phyloP scores from a whole-genome alignment of 1,140 invertebrate genomes.

The Orchesella cincta region DNA sequence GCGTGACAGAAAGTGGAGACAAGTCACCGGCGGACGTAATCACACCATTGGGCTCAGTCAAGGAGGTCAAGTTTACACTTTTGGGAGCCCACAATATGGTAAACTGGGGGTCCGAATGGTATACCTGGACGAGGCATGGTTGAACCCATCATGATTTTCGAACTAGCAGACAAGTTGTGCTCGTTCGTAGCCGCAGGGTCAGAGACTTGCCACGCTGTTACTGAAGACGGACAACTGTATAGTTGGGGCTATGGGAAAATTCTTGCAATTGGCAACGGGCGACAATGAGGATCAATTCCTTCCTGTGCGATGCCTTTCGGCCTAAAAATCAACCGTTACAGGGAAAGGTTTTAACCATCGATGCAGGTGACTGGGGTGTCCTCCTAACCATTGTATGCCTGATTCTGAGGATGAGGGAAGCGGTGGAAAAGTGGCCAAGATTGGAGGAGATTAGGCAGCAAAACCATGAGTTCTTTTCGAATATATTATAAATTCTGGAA shows the following conservation, averaged over 20 bases:
- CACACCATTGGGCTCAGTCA: slow-evolving; percentile 77
- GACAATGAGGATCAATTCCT: slow-evolving; percentile 69
- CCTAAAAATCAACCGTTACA: too few species aligned
- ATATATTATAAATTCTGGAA: too few species aligned
- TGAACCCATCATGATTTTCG: slow-evolving; percentile 66
- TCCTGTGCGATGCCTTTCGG: slow-evolving; percentile 70
- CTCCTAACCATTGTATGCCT: too few species aligned
- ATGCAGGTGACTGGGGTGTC: too few species aligned
- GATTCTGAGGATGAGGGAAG: too few species aligned
- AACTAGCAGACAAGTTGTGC: slow-evolving; percentile 66
- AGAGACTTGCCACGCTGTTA: slow-evolving; percentile 81
- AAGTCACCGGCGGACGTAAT: slow-evolving; percentile 75
- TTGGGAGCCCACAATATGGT: slow-evolving; percentile 87
- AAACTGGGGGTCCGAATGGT: slow-evolving; percentile 76
- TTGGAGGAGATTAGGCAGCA: too few species aligned
- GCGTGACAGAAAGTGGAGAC: slow-evolving; percentile 60
- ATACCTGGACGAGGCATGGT: slow-evolving; percentile 64
- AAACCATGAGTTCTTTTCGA: too few species aligned
- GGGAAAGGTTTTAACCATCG: too few species aligned
- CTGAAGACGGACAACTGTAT: slow-evolving; percentile 74
- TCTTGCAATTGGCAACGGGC: slow-evolving; percentile 79
- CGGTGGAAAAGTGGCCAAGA: too few species aligned
- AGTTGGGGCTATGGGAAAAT: slow-evolving; percentile 91
- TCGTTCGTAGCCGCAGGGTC: slow-evolving; percentile 74
- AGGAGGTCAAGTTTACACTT: slow-evolving; percentile 67